Evolutionary conservation across 2,888 invertebrate species (phyloP).

Genomic region (Dolomedes plantarius): DNA sequence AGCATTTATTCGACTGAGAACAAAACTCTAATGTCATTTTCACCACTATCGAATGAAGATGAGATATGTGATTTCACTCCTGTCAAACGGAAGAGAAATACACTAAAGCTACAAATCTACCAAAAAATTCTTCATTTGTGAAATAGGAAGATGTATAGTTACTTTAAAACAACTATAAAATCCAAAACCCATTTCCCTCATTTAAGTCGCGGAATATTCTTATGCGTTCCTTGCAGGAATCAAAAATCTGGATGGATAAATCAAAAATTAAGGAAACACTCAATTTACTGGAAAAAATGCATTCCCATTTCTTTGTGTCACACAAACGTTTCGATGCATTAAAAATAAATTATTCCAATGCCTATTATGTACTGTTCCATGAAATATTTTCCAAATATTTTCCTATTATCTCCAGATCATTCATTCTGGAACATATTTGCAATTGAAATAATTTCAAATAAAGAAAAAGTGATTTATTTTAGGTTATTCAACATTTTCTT

Average conservation of each 20-base stretch:
- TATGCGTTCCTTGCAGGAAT: no score
- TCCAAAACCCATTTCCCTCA: no score
- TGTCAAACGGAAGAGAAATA: no score
- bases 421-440: constrained; percentile 5
- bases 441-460: background rate
- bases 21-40: no score
- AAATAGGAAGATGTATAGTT: no score
- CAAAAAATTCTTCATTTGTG: no score
- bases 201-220: no score
- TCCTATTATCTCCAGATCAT: constrained; percentile 1
- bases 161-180: no score
- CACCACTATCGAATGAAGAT: no score
- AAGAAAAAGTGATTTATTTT: background rate
- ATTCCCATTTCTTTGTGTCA: background rate
- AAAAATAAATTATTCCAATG: background rate
- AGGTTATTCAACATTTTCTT: background rate
- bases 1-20: no score
- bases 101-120: no score
- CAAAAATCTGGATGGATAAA: background rate
- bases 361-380: background rate
- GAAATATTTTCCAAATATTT: background rate
- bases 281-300: background rate
- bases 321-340: background rate
- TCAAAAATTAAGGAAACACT: constrained; percentile 1
- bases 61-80: no score